Base-by-base conservation (phyloP, 2,797 vertebrate genomes). In the Ciconia nigra region DNA sequence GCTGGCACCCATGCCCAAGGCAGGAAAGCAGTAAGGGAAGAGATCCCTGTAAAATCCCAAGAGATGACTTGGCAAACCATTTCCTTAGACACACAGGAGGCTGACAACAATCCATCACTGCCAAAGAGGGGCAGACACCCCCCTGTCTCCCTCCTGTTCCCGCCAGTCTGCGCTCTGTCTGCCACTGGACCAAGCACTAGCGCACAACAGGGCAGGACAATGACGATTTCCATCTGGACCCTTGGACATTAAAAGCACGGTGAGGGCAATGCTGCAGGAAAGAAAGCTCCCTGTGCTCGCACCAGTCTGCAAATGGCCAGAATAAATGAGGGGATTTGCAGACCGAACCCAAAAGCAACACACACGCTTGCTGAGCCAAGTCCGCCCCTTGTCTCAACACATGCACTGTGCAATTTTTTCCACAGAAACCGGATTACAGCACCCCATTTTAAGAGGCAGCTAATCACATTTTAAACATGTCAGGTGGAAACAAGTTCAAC, bases 181-280 rank as follows among this genome's bases (percentile, higher is more conserved):
- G 1, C 44, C 52, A 31, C 28, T 1, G 4, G 39, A 63, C 25
- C 8, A 0, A 87, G 41, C 1, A 2, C 35, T 67, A 31, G 33
- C 2, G 6, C 52, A 29, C 1, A 11, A 39, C 24, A 80, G 47
- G 14, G 35, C 5, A 17, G 49, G 44, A 70, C 8, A 18, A 49
- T 2, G 4, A 47, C 0, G 0, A 69, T 9, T 70, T 62, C 37
- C 42, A 84, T 17, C n/a, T 6, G 1, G 31, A 52, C 15, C 17
- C 20, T 71, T 0, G 0, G 51, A 54, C 16, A 4, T 62, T 58
- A 44, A 78, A 87, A 65, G 31, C 37, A 84, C 1, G 0, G 7
- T 1, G 0, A 80, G 22, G 41, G 33, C 44, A 86, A 35, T 0
- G 0, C 62, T 72, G 26, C 41, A 69, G 41, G 35, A 52, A 72